Evolutionary conservation across 2,888 invertebrate genomes (phyloP).

Genomic region (Cabera pusaria): DNA sequence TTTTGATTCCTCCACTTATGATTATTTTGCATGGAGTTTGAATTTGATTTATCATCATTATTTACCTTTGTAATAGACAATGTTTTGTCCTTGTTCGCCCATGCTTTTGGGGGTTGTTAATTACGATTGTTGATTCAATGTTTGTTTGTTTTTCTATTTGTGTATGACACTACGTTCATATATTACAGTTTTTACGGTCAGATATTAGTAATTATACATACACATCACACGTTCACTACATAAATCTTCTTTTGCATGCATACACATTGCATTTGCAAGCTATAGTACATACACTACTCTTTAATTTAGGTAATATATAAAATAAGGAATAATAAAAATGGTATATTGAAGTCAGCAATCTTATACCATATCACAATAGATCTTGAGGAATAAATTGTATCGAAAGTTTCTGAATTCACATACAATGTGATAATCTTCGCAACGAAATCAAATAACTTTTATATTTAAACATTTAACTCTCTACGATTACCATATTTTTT

Average conservation of each 20-base stretch:
- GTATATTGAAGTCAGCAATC: too few relatives aligned
- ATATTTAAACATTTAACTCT: too few relatives aligned
- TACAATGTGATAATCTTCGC: too few relatives aligned
- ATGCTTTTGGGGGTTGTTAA: conserved; percentile 57
- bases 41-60: conserved; percentile 37
- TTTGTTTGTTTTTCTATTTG: conserved; percentile 53
- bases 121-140: conserved; percentile 46
- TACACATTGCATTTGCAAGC: conserved; percentile 31
- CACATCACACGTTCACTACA: conserved; percentile 17
- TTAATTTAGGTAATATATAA: conserved; percentile 1
- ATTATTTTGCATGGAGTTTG: conserved; percentile 60
- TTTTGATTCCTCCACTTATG: conserved; percentile 34
- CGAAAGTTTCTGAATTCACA: too few relatives aligned
- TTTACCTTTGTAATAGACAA: conserved; percentile 12
- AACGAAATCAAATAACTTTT: too few relatives aligned
- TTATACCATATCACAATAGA: too few relatives aligned
- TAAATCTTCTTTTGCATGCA: conserved; percentile 46
- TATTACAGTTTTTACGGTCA: conserved; percentile 25
- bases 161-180: conserved; percentile 39
- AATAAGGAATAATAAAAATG: too few relatives aligned
- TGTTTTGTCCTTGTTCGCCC: conserved; percentile 49
- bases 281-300: conserved; percentile 3
- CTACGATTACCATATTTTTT: too few relatives aligned
- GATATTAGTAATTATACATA: conserved; percentile 5
- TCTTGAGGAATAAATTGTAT: too few relatives aligned